Base-by-base conservation (phyloP, 2,797 vertebrate genomes). In the Liparis tanakae region DNA sequence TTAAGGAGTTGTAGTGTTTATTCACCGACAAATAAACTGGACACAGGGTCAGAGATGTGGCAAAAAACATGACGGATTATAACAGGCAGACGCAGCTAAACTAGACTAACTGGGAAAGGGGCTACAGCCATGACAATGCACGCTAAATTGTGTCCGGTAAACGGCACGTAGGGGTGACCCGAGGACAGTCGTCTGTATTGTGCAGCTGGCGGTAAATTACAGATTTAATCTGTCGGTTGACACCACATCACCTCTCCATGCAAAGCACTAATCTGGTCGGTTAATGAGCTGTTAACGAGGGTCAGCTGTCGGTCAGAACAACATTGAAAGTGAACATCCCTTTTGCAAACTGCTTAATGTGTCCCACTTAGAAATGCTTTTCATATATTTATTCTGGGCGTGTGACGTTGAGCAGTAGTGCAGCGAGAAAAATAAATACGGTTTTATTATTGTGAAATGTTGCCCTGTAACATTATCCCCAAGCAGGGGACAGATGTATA, bases 391-490 rank as follows among this genome's bases (percentile, higher is more conserved):
- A 6, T 25, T 18, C 53, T 58, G 15, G 66, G 34, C 62, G 48
- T 48, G 36, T 82, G 48, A 70, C 36, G 22, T 22, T 63, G 30
- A 3, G 18, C 30, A 33, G 43, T 33, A 22, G 73, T 22, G 50
- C 39, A 65, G 44, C 0, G 9, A 71, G 22, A 43, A 46, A 41
- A 51, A 3, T 48, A 54, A 46, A 6, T n/a, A 37, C 17, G 9
- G 13, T 66, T 74, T 73, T 1, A 33, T 59, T 55, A 50, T 41
- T 56, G 41, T 64, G 67, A 78, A 56, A 54, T 70, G 44, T 39
- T 33, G 17, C 30, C 18, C 17, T 64, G 56, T 67, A 70, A 61
- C 41, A 64, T 55, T 43, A 71, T 63, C 25, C 50, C 8, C 7
- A 25, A 72, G 30, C 62, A 63, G 33, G n/a, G 6, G 20, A 55